These are phyloP conservation scores for Keiferia lycopersicella DNA, from an alignment of 2,888 invertebrate species.

Conservation along the genomic window DNA sequence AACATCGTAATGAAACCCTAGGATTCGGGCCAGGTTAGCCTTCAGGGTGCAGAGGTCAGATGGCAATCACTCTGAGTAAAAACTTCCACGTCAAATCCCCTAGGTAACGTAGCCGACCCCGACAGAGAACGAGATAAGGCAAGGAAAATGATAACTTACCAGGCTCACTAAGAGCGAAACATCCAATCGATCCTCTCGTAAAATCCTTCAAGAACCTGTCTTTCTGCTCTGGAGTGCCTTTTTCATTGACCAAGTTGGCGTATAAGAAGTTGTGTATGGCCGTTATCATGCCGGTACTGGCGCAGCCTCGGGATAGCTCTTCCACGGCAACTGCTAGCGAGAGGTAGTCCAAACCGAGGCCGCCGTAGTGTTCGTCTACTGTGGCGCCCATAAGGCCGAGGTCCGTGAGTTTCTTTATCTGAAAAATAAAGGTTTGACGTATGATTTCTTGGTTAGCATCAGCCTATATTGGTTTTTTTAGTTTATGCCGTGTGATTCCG, in stretches of 20 bases:
- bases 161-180: conserved; percentile 91
- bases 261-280: conserved; percentile 91
- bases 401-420: conserved; percentile 86
- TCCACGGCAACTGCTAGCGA: conserved; percentile 88
- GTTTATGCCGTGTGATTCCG: too few relatives aligned
- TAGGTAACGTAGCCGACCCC: too few relatives aligned
- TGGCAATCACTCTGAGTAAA: too few relatives aligned
- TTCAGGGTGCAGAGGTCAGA: too few relatives aligned
- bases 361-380: conserved; percentile 84
- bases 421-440: conserved; percentile 35
- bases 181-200: conserved; percentile 85
- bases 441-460: too few relatives aligned
- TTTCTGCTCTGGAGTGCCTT: conserved; percentile 85
- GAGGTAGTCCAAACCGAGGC: conserved; percentile 85
- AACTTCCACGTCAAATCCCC: too few relatives aligned
- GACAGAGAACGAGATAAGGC: too few relatives aligned
- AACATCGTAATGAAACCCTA: too few relatives aligned
- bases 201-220: conserved; percentile 83
- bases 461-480: too few relatives aligned
- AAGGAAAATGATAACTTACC: too few relatives aligned
- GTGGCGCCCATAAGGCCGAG: conserved; percentile 87
- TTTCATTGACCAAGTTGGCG: conserved; percentile 84
- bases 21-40: too few relatives aligned
- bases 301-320: conserved; percentile 89
- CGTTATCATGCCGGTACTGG: conserved; percentile 87